A percentile compares a stretch with the other conserved stretches of the same genome.
Conservation (phyloP, 2,888 invertebrate genomes). For the Ptilodon capucinus region DNA sequence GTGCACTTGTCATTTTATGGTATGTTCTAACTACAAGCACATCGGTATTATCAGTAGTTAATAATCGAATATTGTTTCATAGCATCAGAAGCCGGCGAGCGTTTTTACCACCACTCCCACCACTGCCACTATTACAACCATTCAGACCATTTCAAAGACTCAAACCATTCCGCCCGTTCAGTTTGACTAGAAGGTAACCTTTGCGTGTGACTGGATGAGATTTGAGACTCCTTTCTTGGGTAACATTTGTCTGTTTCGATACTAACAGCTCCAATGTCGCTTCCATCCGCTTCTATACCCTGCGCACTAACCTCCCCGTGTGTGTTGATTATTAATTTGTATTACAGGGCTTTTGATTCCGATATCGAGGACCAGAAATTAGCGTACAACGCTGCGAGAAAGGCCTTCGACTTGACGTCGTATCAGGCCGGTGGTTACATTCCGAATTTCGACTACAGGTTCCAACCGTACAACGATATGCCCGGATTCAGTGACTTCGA, state of each 20-base stretch:
- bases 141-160: conserved; percentile 5
- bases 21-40: no score
- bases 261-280: conserved; percentile 24
- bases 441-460: conserved; percentile 63
- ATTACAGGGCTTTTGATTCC: conserved; percentile 64
- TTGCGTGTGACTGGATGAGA: conserved; percentile 2
- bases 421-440: conserved; percentile 55
- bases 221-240: conserved; percentile 5
- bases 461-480: conserved; percentile 28
- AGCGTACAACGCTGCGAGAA: conserved; percentile 64
- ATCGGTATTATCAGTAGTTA: neutral
- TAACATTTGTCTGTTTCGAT: conserved; percentile 22
- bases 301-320: conserved; percentile 12
- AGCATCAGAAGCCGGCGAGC: conserved; percentile 9
- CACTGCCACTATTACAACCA: conserved; percentile 6
- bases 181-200: conserved; percentile 22
- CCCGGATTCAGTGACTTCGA: conserved; percentile 24
- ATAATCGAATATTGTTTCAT: conserved; percentile 23
- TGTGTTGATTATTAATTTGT: conserved; percentile 13
- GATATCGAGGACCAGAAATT: conserved; percentile 59
- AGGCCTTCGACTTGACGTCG: conserved; percentile 67
- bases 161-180: conserved; percentile 4
- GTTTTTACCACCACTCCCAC: neutral
- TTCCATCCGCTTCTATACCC: conserved; percentile 17
- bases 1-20: no score